These are phyloP conservation scores for Sepiola atlantica DNA, from an alignment of 2,888 invertebrate genomes.

Conservation along the genomic window DNA sequence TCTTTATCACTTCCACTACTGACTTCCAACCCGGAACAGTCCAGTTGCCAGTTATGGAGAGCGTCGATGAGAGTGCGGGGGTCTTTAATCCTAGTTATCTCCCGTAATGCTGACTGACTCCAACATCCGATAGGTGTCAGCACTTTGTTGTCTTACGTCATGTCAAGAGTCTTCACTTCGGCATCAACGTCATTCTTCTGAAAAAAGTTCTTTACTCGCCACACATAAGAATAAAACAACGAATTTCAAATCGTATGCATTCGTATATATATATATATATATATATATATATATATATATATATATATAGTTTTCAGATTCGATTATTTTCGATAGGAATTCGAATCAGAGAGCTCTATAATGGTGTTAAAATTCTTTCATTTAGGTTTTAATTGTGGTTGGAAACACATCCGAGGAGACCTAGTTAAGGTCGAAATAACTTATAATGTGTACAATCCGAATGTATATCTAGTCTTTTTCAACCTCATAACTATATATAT, in stretches of 20 bases:
- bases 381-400: no score
- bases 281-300: background rate
- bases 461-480: no score
- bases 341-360: no score
- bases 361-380: no score
- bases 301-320: no score
- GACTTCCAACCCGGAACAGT: background rate
- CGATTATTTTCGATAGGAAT: no score
- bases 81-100: background rate
- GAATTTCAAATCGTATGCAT: background rate
- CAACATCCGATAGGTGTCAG: slow-evolving; percentile 32
- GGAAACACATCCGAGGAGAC: no score
- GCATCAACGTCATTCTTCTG: background rate
- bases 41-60: background rate
- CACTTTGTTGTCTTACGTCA: slow-evolving; percentile 32
- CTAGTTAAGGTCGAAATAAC: no score
- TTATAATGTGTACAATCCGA: no score
- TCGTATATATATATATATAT: background rate
- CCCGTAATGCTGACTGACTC: slow-evolving; percentile 32
- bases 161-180: background rate
- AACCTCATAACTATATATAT: no score
- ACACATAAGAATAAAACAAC: background rate
- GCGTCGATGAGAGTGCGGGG: background rate
- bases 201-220: background rate
- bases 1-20: background rate